A percentile compares a stretch with the other conserved stretches of the same genome.
Evolutionary conservation across 2,888 invertebrate genomes (phyloP).

Genomic region (Sinopyrophorus schimmeli): DNA sequence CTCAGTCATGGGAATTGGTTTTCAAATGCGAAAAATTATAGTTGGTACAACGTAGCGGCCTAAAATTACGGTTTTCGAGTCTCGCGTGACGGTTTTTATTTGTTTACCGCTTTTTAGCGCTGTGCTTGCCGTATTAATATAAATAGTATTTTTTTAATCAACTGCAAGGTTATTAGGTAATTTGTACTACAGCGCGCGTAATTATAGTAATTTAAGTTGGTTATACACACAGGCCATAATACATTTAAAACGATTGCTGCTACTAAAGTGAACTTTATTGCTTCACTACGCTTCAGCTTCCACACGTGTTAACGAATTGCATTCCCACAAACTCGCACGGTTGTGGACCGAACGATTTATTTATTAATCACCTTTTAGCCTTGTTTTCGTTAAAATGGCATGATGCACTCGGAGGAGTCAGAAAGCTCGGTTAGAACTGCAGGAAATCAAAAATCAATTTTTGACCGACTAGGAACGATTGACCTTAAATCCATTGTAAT

Average conservation of each 20-base stretch:
- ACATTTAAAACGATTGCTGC: slow-evolving; percentile 5
- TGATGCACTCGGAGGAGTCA: no score
- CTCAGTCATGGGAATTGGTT: slow-evolving; percentile 48
- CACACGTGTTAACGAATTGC: no score
- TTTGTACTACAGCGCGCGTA: slow-evolving; percentile 7
- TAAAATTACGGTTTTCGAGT: slow-evolving; percentile 19
- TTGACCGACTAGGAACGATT: no score
- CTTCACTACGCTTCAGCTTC: no score
- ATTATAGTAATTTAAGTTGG: slow-evolving; percentile 10
- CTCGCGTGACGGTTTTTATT: slow-evolving; percentile 14
- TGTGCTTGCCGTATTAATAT: slow-evolving; percentile 2
- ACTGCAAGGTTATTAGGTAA: slow-evolving; percentile 14
- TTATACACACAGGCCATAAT: not conserved
- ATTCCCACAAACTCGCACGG: no score
- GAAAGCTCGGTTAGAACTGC: no score
- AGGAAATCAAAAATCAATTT: no score
- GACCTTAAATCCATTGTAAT: no score
- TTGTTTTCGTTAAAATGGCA: no score
- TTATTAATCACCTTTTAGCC: no score
- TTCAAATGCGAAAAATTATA: slow-evolving; percentile 34
- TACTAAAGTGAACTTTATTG: slow-evolving; percentile 8
- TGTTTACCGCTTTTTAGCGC: slow-evolving; percentile 16
- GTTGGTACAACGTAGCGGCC: slow-evolving; percentile 13
- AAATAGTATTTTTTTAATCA: slow-evolving; percentile 16
- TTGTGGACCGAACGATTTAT: no score